Evolutionary conservation across 2,113 vertebrate genomes (phyloP).

Genomic region (Patagioenas fasciata): DNA sequence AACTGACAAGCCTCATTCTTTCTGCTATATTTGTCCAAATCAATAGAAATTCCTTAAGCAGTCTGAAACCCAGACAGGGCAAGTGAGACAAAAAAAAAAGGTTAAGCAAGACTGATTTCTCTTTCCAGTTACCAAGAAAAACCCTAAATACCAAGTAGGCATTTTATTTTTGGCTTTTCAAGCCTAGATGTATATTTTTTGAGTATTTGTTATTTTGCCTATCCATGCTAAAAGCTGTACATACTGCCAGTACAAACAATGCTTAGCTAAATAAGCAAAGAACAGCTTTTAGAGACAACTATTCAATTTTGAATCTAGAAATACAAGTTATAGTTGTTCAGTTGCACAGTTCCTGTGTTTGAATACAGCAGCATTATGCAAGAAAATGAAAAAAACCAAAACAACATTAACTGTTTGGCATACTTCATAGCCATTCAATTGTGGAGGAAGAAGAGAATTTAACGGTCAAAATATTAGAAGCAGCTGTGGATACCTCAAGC

Average conservation of each 20-base stretch:
- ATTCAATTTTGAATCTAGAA: background rate
- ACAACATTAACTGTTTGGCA: slow-evolving; percentile 36
- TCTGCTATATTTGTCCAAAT: background rate
- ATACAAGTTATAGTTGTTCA: background rate
- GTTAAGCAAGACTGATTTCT: background rate
- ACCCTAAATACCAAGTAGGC: background rate
- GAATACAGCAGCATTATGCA: slow-evolving; percentile 33
- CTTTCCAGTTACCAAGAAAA: background rate
- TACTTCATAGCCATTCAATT: slow-evolving; percentile 46
- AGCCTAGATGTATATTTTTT: background rate
- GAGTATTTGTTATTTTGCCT: background rate
- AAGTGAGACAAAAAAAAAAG: background rate
- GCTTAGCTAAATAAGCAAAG: background rate
- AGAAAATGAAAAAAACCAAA: slow-evolving; percentile 28
- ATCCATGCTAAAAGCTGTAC: background rate
- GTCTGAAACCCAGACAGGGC: background rate
- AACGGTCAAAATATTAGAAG: slow-evolving; percentile 73
- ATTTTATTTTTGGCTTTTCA: background rate
- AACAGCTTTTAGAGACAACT: background rate
- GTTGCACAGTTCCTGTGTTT: slow-evolving; percentile 7
- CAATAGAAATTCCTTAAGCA: background rate
- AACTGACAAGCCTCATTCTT: background rate
- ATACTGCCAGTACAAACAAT: background rate
- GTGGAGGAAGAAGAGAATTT: slow-evolving; percentile 67
- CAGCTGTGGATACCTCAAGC: slow-evolving; percentile 78